Conservation (phyloP, 2,797 vertebrate genomes). For the Eremophila alpestris region DNA sequence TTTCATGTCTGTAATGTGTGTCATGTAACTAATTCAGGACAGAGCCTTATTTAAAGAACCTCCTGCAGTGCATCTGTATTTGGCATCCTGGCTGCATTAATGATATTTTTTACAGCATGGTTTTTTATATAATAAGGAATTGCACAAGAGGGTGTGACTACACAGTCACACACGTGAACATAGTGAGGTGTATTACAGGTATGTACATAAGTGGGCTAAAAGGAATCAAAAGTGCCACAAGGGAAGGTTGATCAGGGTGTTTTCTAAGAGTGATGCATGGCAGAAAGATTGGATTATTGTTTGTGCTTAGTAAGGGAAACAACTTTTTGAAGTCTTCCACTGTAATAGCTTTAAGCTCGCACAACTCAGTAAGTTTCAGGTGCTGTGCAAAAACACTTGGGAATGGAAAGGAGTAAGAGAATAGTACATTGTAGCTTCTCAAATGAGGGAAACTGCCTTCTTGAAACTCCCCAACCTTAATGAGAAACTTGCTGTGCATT, state of each 20-base stretch:
- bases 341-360: not conserved
- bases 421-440: not conserved
- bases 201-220: not conserved
- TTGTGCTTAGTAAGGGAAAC: not conserved
- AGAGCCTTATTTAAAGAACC: not conserved
- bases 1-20: not conserved
- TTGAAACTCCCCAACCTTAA: not conserved
- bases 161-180: fast-evolving
- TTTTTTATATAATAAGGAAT: not conserved
- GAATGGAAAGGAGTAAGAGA: not conserved
- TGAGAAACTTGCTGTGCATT: not conserved
- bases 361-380: not conserved
- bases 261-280: not conserved
- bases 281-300: not conserved
- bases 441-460: not conserved
- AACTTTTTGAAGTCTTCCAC: not conserved
- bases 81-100: not conserved
- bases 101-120: not conserved
- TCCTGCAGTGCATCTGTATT: not conserved
- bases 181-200: not conserved
- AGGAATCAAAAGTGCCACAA: not conserved
- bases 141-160: not conserved
- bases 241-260: not conserved
- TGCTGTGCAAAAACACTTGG: not conserved
- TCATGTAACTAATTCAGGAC: not conserved